Evolutionary conservation across 1,140 invertebrate genomes (phyloP).

Genomic region (Drosophila burlai): DNA sequence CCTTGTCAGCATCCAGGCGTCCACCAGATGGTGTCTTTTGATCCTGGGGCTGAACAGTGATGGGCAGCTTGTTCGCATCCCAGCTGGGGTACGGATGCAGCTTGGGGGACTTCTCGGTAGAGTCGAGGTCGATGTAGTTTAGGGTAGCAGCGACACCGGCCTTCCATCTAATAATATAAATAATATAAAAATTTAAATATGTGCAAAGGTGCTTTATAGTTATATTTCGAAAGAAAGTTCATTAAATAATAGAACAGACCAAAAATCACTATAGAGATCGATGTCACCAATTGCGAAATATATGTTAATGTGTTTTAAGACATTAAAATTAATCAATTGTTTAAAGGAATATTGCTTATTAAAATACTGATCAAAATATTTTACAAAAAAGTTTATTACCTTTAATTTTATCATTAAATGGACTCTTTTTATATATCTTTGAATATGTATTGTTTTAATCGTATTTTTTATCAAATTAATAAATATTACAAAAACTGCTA

Average conservation of each 20-base stretch:
- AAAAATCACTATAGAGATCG: not conserved
- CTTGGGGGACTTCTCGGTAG: slow-evolving; percentile 87
- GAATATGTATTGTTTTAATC: too few relatives aligned
- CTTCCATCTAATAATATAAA: slow-evolving; percentile 87
- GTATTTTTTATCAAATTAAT: too few relatives aligned
- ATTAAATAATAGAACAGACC: not conserved
- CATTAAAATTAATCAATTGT: too few relatives aligned
- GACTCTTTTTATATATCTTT: too few relatives aligned
- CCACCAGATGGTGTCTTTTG: slow-evolving; percentile 72
- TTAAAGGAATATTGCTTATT: too few relatives aligned
- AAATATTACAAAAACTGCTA: too few relatives aligned
- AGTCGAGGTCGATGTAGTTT: slow-evolving; percentile 88
- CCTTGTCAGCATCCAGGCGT: slow-evolving; percentile 79
- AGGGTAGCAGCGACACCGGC: slow-evolving; percentile 90
- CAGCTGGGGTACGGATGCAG: slow-evolving; percentile 90
- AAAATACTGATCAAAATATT: too few relatives aligned
- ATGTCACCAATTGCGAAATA: not conserved
- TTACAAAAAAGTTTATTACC: too few relatives aligned
- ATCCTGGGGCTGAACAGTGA: slow-evolving; percentile 72
- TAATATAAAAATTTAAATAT: not conserved
- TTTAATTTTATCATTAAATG: too few relatives aligned
- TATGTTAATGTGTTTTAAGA: too few relatives aligned
- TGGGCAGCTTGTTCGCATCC: slow-evolving; percentile 88
- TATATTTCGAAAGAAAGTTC: not conserved
- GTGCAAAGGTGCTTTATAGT: not conserved